Base-by-base conservation (phyloP, 2,888 invertebrate genomes). In the Drosophila tripunctata region DNA sequence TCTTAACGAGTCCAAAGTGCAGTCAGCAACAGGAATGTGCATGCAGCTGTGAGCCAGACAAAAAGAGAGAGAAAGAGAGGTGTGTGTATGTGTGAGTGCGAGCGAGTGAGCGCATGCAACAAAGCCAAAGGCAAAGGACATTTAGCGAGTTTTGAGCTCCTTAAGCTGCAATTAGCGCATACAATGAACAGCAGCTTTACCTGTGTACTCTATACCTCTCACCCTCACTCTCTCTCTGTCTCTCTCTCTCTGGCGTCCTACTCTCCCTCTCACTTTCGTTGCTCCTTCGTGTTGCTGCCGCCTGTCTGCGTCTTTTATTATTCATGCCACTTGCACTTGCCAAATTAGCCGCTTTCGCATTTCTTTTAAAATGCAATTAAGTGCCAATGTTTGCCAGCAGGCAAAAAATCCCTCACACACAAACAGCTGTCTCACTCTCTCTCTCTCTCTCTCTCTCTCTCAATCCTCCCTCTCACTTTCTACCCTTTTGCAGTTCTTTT, bases 361-460 rank as follows among this genome's bases (percentile, higher is more conserved):
- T 83, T 82, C 70, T 78, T 83, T 83, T 71, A 64, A 83, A 81
- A 78, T 80, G 81, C 81, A 83, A 83, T 83, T 80, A 81, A 78
- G 76, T 81, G 78, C 75, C 67, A 78, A 77, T 76, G 71, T 76
- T 73, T 56, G 68, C 75, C 43, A 33, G 56, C 72, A 57, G 72
- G 56, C 60, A 68, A 35, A 43, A 51, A 40, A 58, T n/a, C n/a
- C n/a, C n/a, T n/a, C 41, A 45, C 4, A 45, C 15, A 31, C 8
- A 21, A 8, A 10, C 33, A 19, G 5, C 10, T 5, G 40, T 51
- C 33, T n/a, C 24, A 22, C 21, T 6, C 12, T 4, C 7, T 1
- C 12, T 17, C 4, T 24, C 8, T 7, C 6, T 12, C 7, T 3
- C 12, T 7, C 17, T 1, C 38, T 1, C 2, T 22, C 19, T 22